Evolutionary conservation across 1,140 invertebrate species (phyloP).

Genomic region (Drosophila burlai): DNA sequence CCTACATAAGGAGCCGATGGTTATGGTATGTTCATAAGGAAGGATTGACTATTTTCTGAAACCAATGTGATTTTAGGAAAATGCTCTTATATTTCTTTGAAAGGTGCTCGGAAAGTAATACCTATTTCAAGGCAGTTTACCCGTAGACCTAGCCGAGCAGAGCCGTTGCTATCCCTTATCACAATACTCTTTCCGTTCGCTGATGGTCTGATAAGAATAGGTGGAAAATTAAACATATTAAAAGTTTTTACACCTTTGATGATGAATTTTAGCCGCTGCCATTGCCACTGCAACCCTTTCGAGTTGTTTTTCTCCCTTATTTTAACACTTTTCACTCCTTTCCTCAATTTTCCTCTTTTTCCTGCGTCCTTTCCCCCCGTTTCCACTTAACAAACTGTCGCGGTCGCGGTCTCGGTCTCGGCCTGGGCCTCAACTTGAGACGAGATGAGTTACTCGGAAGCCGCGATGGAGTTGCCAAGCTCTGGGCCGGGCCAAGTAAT

Average conservation of each 20-base stretch:
- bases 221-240: constrained; percentile 84
- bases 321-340: constrained; percentile 12
- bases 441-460: constrained; percentile 12
- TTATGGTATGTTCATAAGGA: too few species aligned
- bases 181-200: not conserved
- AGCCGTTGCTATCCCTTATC: not conserved
- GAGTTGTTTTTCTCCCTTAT: constrained; percentile 6
- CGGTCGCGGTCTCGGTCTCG: constrained; percentile 36
- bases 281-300: constrained; percentile 62
- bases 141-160: not conserved
- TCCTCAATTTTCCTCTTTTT: not conserved
- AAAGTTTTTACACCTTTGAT: constrained; percentile 85
- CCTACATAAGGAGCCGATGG: too few species aligned
- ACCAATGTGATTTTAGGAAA: too few species aligned
- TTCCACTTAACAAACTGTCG: constrained; percentile 75
- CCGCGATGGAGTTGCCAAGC: constrained; percentile 25
- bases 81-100: too few species aligned
- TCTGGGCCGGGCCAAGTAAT: constrained; percentile 67
- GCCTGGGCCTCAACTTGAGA: constrained; percentile 10
- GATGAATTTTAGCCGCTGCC: constrained; percentile 65
- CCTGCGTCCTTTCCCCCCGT: constrained; percentile 9
- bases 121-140: too few species aligned
- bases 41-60: too few species aligned
- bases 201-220: constrained; percentile 47
- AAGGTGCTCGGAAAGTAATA: too few species aligned